These are phyloP conservation scores for Acrossocheilus fasciatus DNA, from an alignment of 2,797 vertebrate species.

Conservation along the genomic window DNA sequence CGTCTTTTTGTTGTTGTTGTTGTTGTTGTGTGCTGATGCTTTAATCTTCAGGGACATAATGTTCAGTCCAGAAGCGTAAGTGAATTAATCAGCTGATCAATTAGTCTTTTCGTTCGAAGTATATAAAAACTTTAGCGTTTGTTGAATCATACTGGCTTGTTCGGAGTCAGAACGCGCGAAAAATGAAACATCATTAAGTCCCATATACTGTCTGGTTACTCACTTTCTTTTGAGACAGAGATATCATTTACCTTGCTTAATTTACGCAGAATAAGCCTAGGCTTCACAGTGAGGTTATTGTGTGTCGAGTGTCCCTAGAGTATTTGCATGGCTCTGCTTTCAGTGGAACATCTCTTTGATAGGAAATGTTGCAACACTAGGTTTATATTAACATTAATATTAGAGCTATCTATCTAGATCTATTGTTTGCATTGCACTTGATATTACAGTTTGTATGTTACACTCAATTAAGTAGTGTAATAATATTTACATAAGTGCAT, in stretches of 20 bases:
- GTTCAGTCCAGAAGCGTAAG: neutral
- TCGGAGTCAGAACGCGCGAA: neutral
- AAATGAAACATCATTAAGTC: neutral
- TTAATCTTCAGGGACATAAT: neutral
- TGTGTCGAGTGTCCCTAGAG: neutral
- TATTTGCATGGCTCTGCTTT: constrained; percentile 14
- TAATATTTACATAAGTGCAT: neutral
- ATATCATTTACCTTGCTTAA: neutral
- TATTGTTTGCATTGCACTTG: neutral
- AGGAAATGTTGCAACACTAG: neutral
- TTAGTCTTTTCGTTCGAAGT: neutral
- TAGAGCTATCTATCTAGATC: neutral
- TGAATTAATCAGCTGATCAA: constrained; percentile 20
- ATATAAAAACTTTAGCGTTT: neutral
- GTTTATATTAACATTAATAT: neutral
- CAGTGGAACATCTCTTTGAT: neutral
- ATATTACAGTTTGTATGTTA: neutral
- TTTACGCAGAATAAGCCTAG: neutral
- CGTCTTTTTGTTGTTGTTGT: no score
- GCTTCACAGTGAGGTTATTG: neutral
- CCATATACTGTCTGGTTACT: neutral
- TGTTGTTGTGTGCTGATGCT: neutral
- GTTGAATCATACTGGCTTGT: neutral
- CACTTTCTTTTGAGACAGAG: neutral
- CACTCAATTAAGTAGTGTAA: neutral